Percentiles rank a stretch among this genome's conserved stretches.
phyloP scores from a whole-genome alignment of 2,797 vertebrate genomes.

The Chaetodon trifasciatus region DNA sequence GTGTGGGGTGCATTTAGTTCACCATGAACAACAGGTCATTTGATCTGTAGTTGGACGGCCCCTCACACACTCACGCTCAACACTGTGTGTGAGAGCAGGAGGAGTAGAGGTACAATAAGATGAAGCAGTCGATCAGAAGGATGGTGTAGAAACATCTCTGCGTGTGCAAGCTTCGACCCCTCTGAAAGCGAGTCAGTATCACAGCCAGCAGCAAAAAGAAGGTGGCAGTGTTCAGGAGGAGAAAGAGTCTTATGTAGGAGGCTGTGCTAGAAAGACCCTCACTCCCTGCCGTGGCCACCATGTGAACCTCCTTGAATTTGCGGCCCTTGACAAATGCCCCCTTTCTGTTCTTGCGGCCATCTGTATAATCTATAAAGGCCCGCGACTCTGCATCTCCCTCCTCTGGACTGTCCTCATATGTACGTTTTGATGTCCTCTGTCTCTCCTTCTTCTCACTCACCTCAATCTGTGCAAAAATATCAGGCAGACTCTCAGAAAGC shows the following conservation, averaged over 20 bases:
- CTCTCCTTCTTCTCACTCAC: constrained; percentile 92
- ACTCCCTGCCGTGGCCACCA: constrained; percentile 81
- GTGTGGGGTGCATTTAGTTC: constrained; percentile 45
- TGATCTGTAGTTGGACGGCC: constrained; percentile 10
- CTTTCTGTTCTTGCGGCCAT: constrained; percentile 87
- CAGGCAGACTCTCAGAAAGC: constrained; percentile 90
- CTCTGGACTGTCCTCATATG: constrained; percentile 91
- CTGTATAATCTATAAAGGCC: constrained; percentile 93
- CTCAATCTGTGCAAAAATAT: constrained; percentile 97
- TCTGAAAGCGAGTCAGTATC: constrained; percentile 92
- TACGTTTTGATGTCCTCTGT: constrained; percentile 89
- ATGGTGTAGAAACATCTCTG: constrained; percentile 95
- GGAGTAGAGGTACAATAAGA: constrained; percentile 95
- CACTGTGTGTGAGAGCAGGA: constrained; percentile 95
- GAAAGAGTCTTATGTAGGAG: constrained; percentile 93
- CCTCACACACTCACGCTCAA: constrained; percentile 70
- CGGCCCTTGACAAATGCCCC: constrained; percentile 80
- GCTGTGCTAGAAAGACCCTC: constrained; percentile 84
- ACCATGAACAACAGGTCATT: constrained; percentile 13
- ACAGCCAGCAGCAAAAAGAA: constrained; percentile 94
- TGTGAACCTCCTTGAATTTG: constrained; percentile 85
- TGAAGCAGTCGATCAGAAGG: constrained; percentile 93
- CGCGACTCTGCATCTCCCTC: constrained; percentile 91
- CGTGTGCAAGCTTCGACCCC: constrained; percentile 90
- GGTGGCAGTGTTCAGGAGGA: constrained; percentile 94